Percentiles rank a stretch among this genome's conserved stretches.
Conservation (phyloP, 92 coral and sea anemone species). For the Zoanthus sansibaricus region DNA sequence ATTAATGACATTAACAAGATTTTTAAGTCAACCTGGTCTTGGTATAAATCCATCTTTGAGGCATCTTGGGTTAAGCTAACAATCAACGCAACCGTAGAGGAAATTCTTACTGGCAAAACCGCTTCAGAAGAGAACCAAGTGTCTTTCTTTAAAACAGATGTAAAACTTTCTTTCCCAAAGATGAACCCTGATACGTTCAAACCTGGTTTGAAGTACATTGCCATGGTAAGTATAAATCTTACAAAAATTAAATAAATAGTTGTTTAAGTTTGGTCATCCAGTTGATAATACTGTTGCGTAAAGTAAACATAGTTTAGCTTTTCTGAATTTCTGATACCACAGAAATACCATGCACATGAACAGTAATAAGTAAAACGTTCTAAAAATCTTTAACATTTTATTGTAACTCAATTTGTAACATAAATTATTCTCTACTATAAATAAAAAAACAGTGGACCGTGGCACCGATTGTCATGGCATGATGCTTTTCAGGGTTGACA, state of each 20-base stretch:
- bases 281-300: too few species aligned
- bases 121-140: slow-evolving; percentile 64
- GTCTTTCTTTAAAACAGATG: slow-evolving; percentile 68
- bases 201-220: slow-evolving; percentile 78
- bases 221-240: slow-evolving; percentile 63
- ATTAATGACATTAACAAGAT: slow-evolving; percentile 23
- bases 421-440: too few species aligned
- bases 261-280: too few species aligned
- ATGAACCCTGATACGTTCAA: slow-evolving; percentile 81
- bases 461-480: too few species aligned
- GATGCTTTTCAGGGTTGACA: too few species aligned
- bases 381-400: not conserved
- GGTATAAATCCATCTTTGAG: not conserved
- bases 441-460: too few species aligned
- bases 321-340: too few species aligned
- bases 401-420: not conserved
- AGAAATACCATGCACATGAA: too few species aligned
- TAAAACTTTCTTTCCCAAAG: slow-evolving; percentile 76
- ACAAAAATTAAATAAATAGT: not conserved
- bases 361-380: too few species aligned
- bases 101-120: slow-evolving; percentile 75
- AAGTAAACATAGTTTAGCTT: too few species aligned
- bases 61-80: slow-evolving; percentile 18
- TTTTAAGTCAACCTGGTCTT: slow-evolving; percentile 3
- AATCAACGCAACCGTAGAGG: slow-evolving; percentile 79